Evolutionary conservation across 2,888 invertebrate genomes (phyloP).

Genomic region (Agrypnus murinus): DNA sequence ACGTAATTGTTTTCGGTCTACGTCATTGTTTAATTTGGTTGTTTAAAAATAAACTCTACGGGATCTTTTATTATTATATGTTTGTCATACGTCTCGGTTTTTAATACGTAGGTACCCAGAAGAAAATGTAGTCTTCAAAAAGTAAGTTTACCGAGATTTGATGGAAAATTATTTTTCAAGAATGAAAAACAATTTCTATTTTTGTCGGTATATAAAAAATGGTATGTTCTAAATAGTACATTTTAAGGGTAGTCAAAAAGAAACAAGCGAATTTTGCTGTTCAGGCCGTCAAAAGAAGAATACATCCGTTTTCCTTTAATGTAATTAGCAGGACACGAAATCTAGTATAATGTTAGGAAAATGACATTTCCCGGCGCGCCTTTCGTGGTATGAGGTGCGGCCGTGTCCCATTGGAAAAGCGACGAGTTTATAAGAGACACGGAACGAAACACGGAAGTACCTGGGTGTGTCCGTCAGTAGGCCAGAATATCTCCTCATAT

Average conservation of each 20-base stretch:
- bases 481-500: conserved; percentile 15
- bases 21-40: no score
- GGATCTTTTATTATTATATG: no score
- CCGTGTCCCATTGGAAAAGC: conserved; percentile 37
- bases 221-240: no score
- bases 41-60: no score
- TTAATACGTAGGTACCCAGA: background rate
- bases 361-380: conserved; percentile 50
- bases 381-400: conserved; percentile 40
- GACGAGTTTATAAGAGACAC: conserved; percentile 38
- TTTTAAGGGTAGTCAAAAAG: no score
- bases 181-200: no score
- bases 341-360: conserved; percentile 36
- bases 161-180: no score
- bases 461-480: conserved; percentile 42
- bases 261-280: conserved; percentile 1
- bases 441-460: conserved; percentile 45
- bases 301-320: conserved; percentile 10
- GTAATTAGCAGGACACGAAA: conserved; percentile 31
- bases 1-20: no score
- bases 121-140: no score
- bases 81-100: background rate
- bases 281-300: background rate
- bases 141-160: no score
- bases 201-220: no score